Conservation (phyloP, 2,888 invertebrate species). For the Epistrophella euchroma region DNA sequence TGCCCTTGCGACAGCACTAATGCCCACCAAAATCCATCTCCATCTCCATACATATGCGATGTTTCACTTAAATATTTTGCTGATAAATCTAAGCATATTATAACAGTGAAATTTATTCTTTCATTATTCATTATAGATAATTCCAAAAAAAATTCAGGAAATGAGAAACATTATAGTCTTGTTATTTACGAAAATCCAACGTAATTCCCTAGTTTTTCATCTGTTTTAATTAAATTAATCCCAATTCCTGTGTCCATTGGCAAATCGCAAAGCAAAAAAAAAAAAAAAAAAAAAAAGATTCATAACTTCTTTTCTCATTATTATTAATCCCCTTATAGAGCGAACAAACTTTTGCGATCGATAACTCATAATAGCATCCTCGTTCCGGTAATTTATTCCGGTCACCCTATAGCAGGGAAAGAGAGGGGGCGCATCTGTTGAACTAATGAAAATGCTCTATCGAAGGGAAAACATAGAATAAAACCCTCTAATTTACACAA, state of each 20-base stretch:
- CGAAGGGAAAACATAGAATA: constrained; percentile 7
- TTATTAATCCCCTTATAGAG: constrained; percentile 55
- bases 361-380: constrained; percentile 69
- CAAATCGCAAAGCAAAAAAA: constrained; percentile 20
- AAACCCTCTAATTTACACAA: constrained; percentile 52
- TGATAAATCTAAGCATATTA: constrained; percentile 4
- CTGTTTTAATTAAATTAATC: constrained; percentile 69
- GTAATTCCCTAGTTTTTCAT: constrained; percentile 45
- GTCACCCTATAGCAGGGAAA: constrained; percentile 17
- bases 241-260: constrained; percentile 34
- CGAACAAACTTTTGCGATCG: constrained; percentile 67
- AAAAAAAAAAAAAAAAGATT: constrained; percentile 51
- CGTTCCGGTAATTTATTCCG: constrained; percentile 55
- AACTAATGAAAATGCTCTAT: constrained; percentile 57
- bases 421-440: constrained; percentile 50
- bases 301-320: constrained; percentile 70
- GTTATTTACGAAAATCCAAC: constrained; percentile 33
- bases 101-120: constrained; percentile 30
- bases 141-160: constrained; percentile 5
- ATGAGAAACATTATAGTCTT: constrained; percentile 28
- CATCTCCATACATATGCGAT: background rate
- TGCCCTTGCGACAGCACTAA: constrained; percentile 7
- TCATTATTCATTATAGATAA: constrained; percentile 31
- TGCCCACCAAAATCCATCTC: background rate
- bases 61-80: background rate